Evolutionary conservation across 2,888 invertebrate genomes (phyloP).

Genomic region (Eilema caniola): DNA sequence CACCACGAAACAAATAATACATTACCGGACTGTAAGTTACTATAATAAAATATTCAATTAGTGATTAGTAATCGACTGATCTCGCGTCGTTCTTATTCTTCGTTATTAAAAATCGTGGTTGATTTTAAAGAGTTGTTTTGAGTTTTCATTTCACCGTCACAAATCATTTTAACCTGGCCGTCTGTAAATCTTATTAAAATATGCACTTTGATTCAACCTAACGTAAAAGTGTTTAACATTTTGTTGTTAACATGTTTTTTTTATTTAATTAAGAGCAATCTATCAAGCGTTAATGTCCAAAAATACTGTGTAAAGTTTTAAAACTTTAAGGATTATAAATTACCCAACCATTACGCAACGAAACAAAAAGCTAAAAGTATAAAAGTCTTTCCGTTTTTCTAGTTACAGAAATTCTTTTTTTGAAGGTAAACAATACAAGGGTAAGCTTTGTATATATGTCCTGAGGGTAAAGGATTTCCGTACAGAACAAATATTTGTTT

Average conservation of each 20-base stretch:
- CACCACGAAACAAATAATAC: too few species aligned
- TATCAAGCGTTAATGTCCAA: background rate
- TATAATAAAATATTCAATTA: background rate
- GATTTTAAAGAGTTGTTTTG: too few species aligned
- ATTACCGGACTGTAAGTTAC: background rate
- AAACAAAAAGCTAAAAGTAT: background rate
- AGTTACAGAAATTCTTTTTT: background rate
- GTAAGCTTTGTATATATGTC: conserved; percentile 6
- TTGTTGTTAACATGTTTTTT: background rate
- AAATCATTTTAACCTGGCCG: too few species aligned
- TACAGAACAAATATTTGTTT: conserved; percentile 15
- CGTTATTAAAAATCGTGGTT: background rate
- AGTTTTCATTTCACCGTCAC: too few species aligned
- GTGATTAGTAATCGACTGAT: background rate
- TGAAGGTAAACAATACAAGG: conserved; percentile 7
- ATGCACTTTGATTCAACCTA: too few species aligned
- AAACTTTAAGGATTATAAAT: background rate
- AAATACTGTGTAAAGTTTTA: background rate
- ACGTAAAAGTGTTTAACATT: background rate
- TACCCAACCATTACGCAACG: background rate
- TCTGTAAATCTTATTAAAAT: too few species aligned
- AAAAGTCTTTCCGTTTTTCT: conserved; percentile 7
- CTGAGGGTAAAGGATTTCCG: conserved; percentile 11
- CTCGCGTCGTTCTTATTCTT: background rate
- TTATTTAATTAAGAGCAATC: background rate